These are phyloP conservation scores for Micronisus gabar DNA, from an alignment of 2,113 vertebrate genomes.

Conservation along the genomic window DNA sequence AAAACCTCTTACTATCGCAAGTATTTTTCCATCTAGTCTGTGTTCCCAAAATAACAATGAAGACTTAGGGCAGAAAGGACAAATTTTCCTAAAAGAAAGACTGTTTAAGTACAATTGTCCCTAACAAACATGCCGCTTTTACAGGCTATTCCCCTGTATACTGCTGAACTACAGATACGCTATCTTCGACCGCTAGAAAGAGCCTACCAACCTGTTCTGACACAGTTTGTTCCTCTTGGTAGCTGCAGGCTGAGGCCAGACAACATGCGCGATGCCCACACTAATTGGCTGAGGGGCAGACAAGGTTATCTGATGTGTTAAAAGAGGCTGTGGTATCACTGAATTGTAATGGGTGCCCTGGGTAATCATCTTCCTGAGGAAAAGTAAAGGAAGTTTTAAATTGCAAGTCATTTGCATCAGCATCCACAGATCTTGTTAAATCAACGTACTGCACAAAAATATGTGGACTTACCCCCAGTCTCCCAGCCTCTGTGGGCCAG, in stretches of 20 bases:
- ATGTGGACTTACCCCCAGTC: conserved; percentile 89
- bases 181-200: not conserved
- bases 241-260: conserved; percentile 93
- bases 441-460: not conserved
- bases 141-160: not conserved
- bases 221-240: conserved; percentile 90
- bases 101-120: conserved; percentile 9
- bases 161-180: not conserved
- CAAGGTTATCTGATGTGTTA: conserved; percentile 95
- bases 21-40: conserved; percentile 32
- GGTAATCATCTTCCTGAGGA: conserved; percentile 89
- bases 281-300: conserved; percentile 95
- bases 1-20: not conserved
- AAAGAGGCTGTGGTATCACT: conserved; percentile 89
- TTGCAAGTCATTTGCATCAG: not conserved
- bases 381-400: conserved; percentile 26
- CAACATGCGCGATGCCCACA: conserved; percentile 95
- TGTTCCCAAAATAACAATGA: conserved; percentile 43
- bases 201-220: conserved; percentile 85
- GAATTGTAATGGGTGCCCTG: conserved; percentile 93
- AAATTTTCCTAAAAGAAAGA: conserved; percentile 1
- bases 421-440: not conserved
- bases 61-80: conserved; percentile 24
- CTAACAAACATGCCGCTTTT: conserved; percentile 1
- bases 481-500: conserved; percentile 90